Evolutionary conservation across 1,140 invertebrate genomes (phyloP).

Genomic region (Psilanteris sp.): DNA sequence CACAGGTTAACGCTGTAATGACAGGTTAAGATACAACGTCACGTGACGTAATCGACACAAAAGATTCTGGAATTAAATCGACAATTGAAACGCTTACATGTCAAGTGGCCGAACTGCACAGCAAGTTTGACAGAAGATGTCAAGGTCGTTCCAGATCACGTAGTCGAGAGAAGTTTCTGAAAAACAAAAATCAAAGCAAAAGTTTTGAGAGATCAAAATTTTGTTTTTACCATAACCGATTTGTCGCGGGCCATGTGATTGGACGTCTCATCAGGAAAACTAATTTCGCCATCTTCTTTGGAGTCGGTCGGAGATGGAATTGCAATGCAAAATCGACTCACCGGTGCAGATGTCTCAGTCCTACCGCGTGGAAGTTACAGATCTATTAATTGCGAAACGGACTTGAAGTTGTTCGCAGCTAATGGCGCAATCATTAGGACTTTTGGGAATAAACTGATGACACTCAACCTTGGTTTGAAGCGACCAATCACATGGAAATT

Average conservation of each 20-base stretch:
- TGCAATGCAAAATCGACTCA: background rate
- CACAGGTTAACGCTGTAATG: too few relatives aligned
- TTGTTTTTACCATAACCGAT: background rate
- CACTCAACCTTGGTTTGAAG: slow-evolving; percentile 20
- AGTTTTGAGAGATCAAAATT: background rate
- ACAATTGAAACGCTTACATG: too few relatives aligned
- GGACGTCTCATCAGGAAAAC: slow-evolving; percentile 16
- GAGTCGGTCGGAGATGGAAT: slow-evolving; percentile 22
- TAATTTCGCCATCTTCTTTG: slow-evolving; percentile 6
- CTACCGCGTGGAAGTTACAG: background rate
- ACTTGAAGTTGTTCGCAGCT: slow-evolving; percentile 17
- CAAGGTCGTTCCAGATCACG: too few relatives aligned
- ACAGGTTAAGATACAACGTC: too few relatives aligned
- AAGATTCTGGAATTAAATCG: too few relatives aligned
- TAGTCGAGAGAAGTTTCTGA: too few relatives aligned
- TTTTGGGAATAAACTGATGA: slow-evolving; percentile 63
- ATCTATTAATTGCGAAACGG: too few relatives aligned
- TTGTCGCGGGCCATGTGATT: background rate
- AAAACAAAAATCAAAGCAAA: background rate
- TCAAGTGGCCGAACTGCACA: too few relatives aligned
- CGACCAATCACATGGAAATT: background rate
- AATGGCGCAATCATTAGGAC: slow-evolving; percentile 67
- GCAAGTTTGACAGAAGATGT: too few relatives aligned
- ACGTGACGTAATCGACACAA: background rate
- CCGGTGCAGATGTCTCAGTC: background rate